phyloP scores from a whole-genome alignment of 2,113 vertebrate genomes.

The Turdus rufiventris region DNA sequence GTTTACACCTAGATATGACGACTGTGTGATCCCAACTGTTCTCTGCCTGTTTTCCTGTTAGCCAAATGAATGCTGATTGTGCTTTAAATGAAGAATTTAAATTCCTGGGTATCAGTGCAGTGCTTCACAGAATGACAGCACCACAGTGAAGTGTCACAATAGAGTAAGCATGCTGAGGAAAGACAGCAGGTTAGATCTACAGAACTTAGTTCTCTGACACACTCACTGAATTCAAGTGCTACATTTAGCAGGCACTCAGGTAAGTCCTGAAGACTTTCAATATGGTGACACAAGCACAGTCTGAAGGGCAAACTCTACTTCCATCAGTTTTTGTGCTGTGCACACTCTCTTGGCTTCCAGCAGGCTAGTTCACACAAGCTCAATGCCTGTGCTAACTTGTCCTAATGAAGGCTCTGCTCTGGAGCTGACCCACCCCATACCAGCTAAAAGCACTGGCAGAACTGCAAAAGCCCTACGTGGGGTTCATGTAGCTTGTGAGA shows the following conservation, averaged over 20 bases:
- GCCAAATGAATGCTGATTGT: neutral
- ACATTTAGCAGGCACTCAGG: neutral
- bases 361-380: neutral
- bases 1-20: neutral
- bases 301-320: neutral
- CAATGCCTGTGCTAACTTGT: neutral
- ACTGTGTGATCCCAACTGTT: neutral
- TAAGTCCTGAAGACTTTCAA: neutral
- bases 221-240: neutral
- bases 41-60: neutral
- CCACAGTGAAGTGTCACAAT: neutral
- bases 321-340: neutral
- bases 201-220: neutral
- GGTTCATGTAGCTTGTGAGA: accelerated
- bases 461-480: accelerated
- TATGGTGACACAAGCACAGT: neutral
- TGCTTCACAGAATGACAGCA: neutral
- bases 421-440: neutral
- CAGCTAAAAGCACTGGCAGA: neutral
- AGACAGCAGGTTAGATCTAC: neutral
- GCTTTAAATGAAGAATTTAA: neutral
- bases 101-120: neutral
- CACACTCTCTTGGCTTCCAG: neutral
- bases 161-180: neutral
- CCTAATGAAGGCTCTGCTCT: neutral